These are phyloP conservation scores for Pseudopleuronectes americanus DNA, from an alignment of 2,797 vertebrate genomes.

Conservation along the genomic window DNA sequence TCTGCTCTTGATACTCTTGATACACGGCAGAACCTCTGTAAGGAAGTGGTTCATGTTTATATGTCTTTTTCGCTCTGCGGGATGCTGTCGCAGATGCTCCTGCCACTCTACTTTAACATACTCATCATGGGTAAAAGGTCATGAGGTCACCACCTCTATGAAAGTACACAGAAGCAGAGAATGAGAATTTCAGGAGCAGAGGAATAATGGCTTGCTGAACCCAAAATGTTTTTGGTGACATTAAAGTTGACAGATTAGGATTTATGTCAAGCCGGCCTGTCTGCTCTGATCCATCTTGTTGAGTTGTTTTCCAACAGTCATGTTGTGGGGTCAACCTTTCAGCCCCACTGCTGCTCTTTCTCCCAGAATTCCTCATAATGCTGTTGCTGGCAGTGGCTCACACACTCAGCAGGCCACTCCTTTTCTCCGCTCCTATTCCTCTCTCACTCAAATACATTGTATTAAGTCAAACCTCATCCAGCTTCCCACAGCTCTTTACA, in stretches of 20 bases:
- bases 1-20: slow-evolving; percentile 2
- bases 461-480: slow-evolving; percentile 4
- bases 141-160: slow-evolving; percentile 20
- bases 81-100: slow-evolving; percentile 1
- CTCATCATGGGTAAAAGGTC: slow-evolving; percentile 40
- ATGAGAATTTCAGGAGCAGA: slow-evolving; percentile 22
- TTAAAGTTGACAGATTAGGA: slow-evolving; percentile 46
- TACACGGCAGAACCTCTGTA: neutral
- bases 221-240: slow-evolving; percentile 49
- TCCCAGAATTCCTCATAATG: slow-evolving; percentile 21
- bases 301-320: slow-evolving; percentile 56
- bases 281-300: slow-evolving; percentile 54
- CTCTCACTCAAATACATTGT: neutral
- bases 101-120: slow-evolving; percentile 11
- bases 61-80: neutral
- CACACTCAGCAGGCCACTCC: slow-evolving; percentile 28
- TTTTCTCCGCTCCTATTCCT: neutral
- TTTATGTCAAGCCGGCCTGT: slow-evolving; percentile 36
- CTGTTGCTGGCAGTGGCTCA: slow-evolving; percentile 42
- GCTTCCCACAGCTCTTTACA: slow-evolving; percentile 14
- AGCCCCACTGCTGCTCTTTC: slow-evolving; percentile 11
- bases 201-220: slow-evolving; percentile 28
- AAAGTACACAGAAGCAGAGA: slow-evolving; percentile 42
- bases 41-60: neutral
- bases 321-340: slow-evolving; percentile 28